Percentiles rank a stretch among this genome's conserved stretches.
phyloP scores from a whole-genome alignment of 1,140 invertebrate genomes.

The Phenacoccus solenopsis region DNA sequence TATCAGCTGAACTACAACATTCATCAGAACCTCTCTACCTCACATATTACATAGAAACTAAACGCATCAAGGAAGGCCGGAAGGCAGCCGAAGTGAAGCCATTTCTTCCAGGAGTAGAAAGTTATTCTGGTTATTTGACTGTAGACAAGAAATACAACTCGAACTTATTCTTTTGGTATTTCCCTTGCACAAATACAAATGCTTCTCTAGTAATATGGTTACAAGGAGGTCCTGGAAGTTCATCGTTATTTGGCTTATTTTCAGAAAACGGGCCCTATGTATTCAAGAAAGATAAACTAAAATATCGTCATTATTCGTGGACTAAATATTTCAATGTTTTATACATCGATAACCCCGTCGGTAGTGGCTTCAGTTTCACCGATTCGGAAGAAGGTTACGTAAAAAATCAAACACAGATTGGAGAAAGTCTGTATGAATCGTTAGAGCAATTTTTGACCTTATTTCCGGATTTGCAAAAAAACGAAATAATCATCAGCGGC shows the following conservation, averaged over 20 bases:
- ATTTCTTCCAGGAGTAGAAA: conserved; percentile 7
- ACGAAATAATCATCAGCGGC: conserved; percentile 65
- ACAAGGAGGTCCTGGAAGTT: conserved; percentile 58
- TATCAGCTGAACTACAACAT: conserved; percentile 15
- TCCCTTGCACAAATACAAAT: conserved; percentile 39
- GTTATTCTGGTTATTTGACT: conserved; percentile 53
- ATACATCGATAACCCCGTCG: conserved; percentile 59
- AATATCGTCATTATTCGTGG: conserved; percentile 21
- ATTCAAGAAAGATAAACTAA: conserved; percentile 30
- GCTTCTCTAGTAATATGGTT: conserved; percentile 38
- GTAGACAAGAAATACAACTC: conserved; percentile 46
- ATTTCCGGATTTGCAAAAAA: conserved; percentile 49
- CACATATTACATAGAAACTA: conserved; percentile 19
- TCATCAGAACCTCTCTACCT: conserved; percentile 16
- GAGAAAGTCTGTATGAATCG: conserved; percentile 19
- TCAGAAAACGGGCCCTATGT: conserved; percentile 39
- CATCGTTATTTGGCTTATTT: conserved; percentile 58
- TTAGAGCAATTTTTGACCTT: conserved; percentile 54
- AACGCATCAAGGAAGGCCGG: conserved; percentile 17
- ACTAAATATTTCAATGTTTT: conserved; percentile 32
- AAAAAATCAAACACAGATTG: conserved; percentile 44
- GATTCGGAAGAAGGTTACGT: conserved; percentile 49
- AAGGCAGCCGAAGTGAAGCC: conserved; percentile 18
- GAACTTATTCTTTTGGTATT: conserved; percentile 69
- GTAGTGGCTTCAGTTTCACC: conserved; percentile 49